Percentiles rank a stretch among this genome's conserved stretches.
phyloP scores from a whole-genome alignment of 2,888 invertebrate genomes.

The Mythimna albipuncta region DNA sequence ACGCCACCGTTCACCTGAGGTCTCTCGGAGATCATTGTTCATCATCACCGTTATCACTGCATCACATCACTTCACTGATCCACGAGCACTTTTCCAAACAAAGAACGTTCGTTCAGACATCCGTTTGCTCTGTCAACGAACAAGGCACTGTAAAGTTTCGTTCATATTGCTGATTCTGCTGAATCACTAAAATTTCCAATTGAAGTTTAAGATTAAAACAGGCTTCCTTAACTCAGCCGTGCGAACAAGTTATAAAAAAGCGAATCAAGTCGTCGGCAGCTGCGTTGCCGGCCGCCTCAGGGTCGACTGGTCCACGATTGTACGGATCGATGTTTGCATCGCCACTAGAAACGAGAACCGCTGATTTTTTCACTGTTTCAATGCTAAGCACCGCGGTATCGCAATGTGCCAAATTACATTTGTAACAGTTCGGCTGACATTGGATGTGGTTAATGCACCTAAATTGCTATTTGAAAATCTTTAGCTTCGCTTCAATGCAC shows the following conservation, averaged over 20 bases:
- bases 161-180: conserved; percentile 64
- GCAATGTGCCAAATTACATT: conserved; percentile 73
- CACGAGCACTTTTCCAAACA: conserved; percentile 62
- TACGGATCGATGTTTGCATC: conserved; percentile 76
- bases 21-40: conserved; percentile 88
- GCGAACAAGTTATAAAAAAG: conserved; percentile 71
- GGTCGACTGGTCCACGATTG: conserved; percentile 83
- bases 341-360: conserved; percentile 71
- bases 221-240: conserved; percentile 69
- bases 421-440: conserved; percentile 73
- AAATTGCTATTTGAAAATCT: conserved; percentile 64
- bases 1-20: conserved; percentile 84
- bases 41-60: conserved; percentile 81
- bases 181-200: conserved; percentile 60
- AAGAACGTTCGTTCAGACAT: conserved; percentile 59
- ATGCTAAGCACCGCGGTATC: conserved; percentile 75
- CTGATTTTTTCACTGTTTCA: conserved; percentile 82
- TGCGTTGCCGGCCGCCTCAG: conserved; percentile 82
- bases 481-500: conserved; percentile 55
- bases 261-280: conserved; percentile 79
- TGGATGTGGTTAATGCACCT: conserved; percentile 71
- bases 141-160: conserved; percentile 53
- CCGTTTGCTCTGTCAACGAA: conserved; percentile 60
- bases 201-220: conserved; percentile 61
- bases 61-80: conserved; percentile 67